A percentile compares a stretch with the other conserved stretches of the same genome.
These are phyloP conservation scores for Diacarnus erythraeanus DNA, from an alignment of 37 sponge, comb jelly and placozoan genomes.

Conservation along the genomic window DNA sequence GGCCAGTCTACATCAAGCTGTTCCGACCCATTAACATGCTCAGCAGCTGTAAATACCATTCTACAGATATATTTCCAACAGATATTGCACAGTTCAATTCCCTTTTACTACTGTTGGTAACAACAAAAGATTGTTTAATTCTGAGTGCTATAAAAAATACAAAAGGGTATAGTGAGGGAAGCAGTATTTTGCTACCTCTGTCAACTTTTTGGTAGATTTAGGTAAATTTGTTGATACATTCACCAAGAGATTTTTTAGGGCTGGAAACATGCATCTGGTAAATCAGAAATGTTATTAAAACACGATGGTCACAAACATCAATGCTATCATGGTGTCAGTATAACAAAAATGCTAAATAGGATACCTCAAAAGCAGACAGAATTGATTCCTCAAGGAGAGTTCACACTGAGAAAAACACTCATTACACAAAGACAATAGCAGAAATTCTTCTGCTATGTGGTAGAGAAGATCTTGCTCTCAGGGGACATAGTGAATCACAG, in stretches of 20 bases:
- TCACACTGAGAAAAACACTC: not conserved
- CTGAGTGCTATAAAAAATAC: constrained; percentile 32
- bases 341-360: not conserved
- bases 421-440: constrained; percentile 36
- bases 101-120: constrained; percentile 19
- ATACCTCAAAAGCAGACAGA: constrained; percentile 2
- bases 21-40: no score
- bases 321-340: not conserved
- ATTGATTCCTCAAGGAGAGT: not conserved
- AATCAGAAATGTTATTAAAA: constrained; percentile 13
- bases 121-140: constrained; percentile 23
- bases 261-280: constrained; percentile 53
- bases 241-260: constrained; percentile 2
- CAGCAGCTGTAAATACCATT: not conserved
- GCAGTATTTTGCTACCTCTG: constrained; percentile 52
- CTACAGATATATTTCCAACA: not conserved
- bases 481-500: constrained; percentile 56
- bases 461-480: constrained; percentile 46
- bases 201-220: constrained; percentile 24
- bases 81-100: constrained; percentile 11
- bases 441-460: constrained; percentile 37
- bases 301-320: constrained; percentile 37
- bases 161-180: constrained; percentile 35
- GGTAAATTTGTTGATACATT: constrained; percentile 23
- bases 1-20: not conserved